These are phyloP conservation scores for Sphaerophoria rueppellii DNA, from an alignment of 2,888 invertebrate species.

Conservation along the genomic window DNA sequence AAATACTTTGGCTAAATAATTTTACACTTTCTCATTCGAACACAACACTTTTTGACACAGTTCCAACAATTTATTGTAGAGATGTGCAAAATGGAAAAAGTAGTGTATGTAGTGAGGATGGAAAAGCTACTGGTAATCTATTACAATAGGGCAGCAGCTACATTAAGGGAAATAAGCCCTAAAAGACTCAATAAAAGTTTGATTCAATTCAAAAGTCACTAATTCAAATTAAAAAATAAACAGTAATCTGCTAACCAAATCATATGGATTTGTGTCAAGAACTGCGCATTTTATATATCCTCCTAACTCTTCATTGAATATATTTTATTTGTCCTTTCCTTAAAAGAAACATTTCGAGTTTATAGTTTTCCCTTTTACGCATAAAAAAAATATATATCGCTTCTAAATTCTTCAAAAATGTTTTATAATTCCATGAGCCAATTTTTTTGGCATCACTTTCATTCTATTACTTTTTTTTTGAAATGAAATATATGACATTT, in stretches of 20 bases:
- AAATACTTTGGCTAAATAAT: conserved; percentile 55
- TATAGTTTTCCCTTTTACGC: background rate
- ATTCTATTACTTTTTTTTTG: background rate
- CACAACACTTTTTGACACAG: conserved; percentile 71
- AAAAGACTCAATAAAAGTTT: no score
- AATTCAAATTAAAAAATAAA: no score
- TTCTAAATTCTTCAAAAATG: no score
- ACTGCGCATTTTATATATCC: no score
- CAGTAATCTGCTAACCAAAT: no score
- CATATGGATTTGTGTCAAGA: no score
- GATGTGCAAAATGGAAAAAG: conserved; percentile 37
- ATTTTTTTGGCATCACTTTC: conserved; percentile 30
- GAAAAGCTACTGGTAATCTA: background rate
- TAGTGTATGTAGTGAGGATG: background rate
- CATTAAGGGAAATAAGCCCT: background rate
- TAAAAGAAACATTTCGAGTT: background rate
- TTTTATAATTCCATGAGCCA: no score
- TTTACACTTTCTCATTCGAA: conserved; percentile 69
- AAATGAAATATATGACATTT: conserved; percentile 18
- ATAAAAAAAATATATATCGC: no score
- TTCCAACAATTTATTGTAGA: conserved; percentile 60
- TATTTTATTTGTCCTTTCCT: background rate
- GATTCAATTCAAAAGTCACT: no score
- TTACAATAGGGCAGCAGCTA: background rate
- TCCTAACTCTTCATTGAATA: no score